Evolutionary conservation across 2,888 invertebrate species (phyloP).

Genomic region (Adela reaumurella): DNA sequence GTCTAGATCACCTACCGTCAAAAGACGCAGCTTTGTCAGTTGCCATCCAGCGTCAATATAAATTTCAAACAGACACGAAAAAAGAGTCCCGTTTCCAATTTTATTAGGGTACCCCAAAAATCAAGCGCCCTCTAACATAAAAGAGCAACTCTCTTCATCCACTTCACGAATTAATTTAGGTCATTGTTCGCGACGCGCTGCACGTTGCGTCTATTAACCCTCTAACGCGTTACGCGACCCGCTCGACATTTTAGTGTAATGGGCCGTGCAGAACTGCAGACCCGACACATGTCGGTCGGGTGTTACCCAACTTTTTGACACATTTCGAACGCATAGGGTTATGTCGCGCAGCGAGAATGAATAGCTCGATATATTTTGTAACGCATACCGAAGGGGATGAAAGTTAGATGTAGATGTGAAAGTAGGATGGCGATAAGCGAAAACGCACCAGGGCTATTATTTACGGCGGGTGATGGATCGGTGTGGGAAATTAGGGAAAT

Average conservation of each 20-base stretch:
- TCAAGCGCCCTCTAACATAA: too few relatives aligned
- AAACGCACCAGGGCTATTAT: background rate
- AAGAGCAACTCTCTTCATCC: background rate
- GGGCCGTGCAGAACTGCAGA: background rate
- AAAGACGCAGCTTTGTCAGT: too few relatives aligned
- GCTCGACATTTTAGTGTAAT: background rate
- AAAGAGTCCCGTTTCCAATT: too few relatives aligned
- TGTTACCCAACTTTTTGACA: background rate
- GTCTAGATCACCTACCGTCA: too few relatives aligned
- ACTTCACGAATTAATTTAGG: background rate
- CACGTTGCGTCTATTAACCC: background rate
- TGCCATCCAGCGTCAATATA: too few relatives aligned
- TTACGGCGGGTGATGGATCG: background rate
- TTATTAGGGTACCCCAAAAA: too few relatives aligned
- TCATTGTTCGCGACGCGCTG: background rate
- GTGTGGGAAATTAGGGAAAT: background rate
- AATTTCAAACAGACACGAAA: too few relatives aligned
- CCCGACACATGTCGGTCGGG: background rate
- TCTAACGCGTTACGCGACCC: background rate
- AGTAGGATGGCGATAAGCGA: background rate
- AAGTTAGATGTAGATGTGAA: background rate
- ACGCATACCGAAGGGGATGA: slow-evolving; percentile 23
- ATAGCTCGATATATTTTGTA: slow-evolving; percentile 39
- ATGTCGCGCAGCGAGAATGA: slow-evolving; percentile 36
- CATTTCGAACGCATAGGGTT: slow-evolving; percentile 4